phyloP scores from a whole-genome alignment of 2,113 vertebrate genomes.

The Bothrops jararaca region DNA sequence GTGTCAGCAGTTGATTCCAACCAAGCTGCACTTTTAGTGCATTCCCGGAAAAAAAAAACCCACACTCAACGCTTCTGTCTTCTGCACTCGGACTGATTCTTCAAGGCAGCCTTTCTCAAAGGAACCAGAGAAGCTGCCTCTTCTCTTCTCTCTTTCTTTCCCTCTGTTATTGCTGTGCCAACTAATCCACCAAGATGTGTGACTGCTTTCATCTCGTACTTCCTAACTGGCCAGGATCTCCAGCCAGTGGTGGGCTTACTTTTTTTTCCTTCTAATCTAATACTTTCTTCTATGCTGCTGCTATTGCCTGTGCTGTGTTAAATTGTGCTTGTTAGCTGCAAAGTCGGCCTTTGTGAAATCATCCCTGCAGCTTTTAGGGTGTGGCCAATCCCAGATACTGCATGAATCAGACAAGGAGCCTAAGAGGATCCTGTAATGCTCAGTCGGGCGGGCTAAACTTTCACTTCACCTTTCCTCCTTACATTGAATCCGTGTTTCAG shows the following conservation, averaged over 20 bases:
- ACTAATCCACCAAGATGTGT: slow-evolving; percentile 83
- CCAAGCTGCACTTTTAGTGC: slow-evolving; percentile 65
- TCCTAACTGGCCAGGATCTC: slow-evolving; percentile 94
- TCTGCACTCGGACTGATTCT: slow-evolving; percentile 56
- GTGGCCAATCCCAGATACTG: slow-evolving; percentile 67
- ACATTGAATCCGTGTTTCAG: slow-evolving; percentile 43
- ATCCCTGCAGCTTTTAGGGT: slow-evolving; percentile 68
- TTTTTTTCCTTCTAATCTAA: slow-evolving; percentile 58
- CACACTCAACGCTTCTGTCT: slow-evolving; percentile 50
- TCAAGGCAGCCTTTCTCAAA: slow-evolving; percentile 36
- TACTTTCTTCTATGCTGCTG: slow-evolving; percentile 56
- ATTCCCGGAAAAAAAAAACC: slow-evolving; percentile 48
- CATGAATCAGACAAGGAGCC: slow-evolving; percentile 65
- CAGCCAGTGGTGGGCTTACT: slow-evolving; percentile 88
- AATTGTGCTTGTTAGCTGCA: slow-evolving; percentile 54
- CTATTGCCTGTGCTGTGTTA: slow-evolving; percentile 34
- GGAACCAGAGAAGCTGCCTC: slow-evolving; percentile 51
- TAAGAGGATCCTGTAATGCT: slow-evolving; percentile 44
- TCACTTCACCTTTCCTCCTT: background rate
- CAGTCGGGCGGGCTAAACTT: slow-evolving; percentile 50
- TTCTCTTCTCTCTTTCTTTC: slow-evolving; percentile 33
- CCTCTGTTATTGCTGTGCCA: slow-evolving; percentile 50
- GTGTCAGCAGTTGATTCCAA: slow-evolving; percentile 72
- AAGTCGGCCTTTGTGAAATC: slow-evolving; percentile 22
- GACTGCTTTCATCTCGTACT: slow-evolving; percentile 98